phyloP scores from a whole-genome alignment of 2,888 invertebrate species.

The Tetropium fuscum region DNA sequence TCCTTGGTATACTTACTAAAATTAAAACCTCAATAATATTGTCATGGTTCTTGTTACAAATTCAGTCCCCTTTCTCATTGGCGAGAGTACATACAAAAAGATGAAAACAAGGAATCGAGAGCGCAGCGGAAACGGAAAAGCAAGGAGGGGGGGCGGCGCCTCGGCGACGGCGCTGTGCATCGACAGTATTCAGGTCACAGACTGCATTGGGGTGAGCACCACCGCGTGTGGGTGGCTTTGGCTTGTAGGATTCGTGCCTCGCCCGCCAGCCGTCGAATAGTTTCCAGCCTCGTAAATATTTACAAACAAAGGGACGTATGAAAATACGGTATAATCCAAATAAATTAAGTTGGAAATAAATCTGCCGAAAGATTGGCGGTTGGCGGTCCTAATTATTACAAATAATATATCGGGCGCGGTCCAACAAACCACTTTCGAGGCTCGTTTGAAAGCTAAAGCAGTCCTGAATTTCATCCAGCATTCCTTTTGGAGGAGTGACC shows the following conservation, averaged over 20 bases:
- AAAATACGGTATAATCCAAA: too few relatives aligned
- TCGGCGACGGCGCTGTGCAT: constrained; percentile 50
- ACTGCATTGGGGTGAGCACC: constrained; percentile 45
- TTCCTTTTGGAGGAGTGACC: too few relatives aligned
- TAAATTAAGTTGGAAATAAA: too few relatives aligned
- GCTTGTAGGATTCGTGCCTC: neutral
- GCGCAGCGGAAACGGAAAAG: constrained; percentile 31
- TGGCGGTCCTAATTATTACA: too few relatives aligned
- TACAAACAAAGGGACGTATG: too few relatives aligned
- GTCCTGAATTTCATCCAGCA: too few relatives aligned
- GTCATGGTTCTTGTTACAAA: neutral
- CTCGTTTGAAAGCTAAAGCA: too few relatives aligned
- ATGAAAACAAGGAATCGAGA: constrained; percentile 1
- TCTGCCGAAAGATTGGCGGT: too few relatives aligned
- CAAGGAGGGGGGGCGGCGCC: constrained; percentile 41
- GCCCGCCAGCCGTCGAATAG: constrained; percentile 5
- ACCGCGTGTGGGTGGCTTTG: constrained; percentile 26
- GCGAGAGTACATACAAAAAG: constrained; percentile 21
- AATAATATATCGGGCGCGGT: too few relatives aligned
- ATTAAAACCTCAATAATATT: neutral
- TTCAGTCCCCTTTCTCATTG: neutral
- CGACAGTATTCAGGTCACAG: constrained; percentile 50
- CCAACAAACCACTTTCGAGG: too few relatives aligned
- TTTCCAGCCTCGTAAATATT: too few relatives aligned
- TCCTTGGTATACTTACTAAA: neutral